Base-by-base conservation (phyloP, 2,888 invertebrate genomes). In the Leptinotarsa haldemani region DNA sequence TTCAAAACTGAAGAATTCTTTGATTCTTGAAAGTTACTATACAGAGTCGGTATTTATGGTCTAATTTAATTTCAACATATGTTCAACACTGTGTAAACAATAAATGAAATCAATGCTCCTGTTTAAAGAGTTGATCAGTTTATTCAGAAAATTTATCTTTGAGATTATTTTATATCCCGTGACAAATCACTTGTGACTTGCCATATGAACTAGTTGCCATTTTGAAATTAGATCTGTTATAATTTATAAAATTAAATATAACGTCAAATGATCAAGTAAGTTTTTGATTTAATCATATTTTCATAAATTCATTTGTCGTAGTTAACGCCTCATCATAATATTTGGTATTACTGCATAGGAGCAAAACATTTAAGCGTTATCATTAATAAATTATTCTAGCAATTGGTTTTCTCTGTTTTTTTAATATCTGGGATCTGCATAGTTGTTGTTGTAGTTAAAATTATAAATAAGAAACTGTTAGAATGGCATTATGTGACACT, bases 131-230 rank as follows among this genome's bases (percentile, higher is more conserved):
- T 61, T 61, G 61, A n/a, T 18, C 1, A 1, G n/a, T 61, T 61
- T 4, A 25, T 61, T 30, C 5, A 16, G 15, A 61, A n/a, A 61
- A 30, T 30, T 1, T 30, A 4, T 25, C 5, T 61, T 40, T 40
- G 25, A n/a, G n/a, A 30, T 30, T 61, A n/a, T 61, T 16, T 61
- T 30, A 61, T 30, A 40, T 16, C 12, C 18, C 18, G n/a, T 61
- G 61, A 61, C 61, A 56, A 20, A 56, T 13, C 9, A 22, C 56
- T 56, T 56, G 56, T 56, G 56, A 56, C 56, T 13, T 56, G 56
- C 56, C 56, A 56, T 56, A 22, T 13, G 56, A 56, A 56, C 15
- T 56, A 56, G 56, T 56, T 56, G 56, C 56, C 56, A 56, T 56
- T 56, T 18, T 22, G 56, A 52, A 52, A 18, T 56, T 56, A 56